Evolutionary conservation across 23 tunicate genomes (phyloP), one percentile per base, ranked within the genome.

Genomic region (Diplosoma virens): DNA sequence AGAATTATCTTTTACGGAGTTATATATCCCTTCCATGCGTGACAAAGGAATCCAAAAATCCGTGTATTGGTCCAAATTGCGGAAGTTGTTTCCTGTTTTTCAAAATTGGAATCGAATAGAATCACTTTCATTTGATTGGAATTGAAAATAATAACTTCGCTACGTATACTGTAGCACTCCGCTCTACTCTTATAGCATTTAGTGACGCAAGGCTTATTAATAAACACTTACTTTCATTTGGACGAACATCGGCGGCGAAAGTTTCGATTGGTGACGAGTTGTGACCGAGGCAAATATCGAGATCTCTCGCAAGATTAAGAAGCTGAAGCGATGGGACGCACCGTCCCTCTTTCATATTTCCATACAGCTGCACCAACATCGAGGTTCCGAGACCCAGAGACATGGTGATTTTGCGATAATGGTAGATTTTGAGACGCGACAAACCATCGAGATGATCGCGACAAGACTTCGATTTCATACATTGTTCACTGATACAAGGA

Each of bases 351-450:
- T 73, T 31, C 21, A 75, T 69, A 18, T 18, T 35, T 25, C 73
- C 74, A 34, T 63, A 71, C 65, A 86, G 59, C 75, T 86, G 93
- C 3, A 86, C 81, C 32, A 58, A n/a, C 17, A 86, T n/a, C 3
- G 81, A 54, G 1, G 36, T 45, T 26, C 93, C 93, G 18, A 70
- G 55, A 7, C 25, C 25, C 7, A 86, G 66, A 0, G 67, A 2
- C 54, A 58, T 74, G 20, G 73, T 80, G 56, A 86, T 80, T 35
- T 27, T 76, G 7, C 93, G 93, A 4, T 37, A 70, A 52, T 86
- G 93, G 1, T 28, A 31, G n/a, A 86, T 80, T 3, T 25, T 55
- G n/a, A 65, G 33, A 29, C 54, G 67, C 54, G 75, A 66, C n/a
- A 0, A 1, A n/a, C 27, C 37, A 3, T 34, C 58, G 54, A 80